A percentile compares a stretch with the other conserved stretches of the same genome.
These are phyloP conservation scores for Stenchaetothrips biformis DNA, from an alignment of 2,888 invertebrate genomes.

Conservation along the genomic window DNA sequence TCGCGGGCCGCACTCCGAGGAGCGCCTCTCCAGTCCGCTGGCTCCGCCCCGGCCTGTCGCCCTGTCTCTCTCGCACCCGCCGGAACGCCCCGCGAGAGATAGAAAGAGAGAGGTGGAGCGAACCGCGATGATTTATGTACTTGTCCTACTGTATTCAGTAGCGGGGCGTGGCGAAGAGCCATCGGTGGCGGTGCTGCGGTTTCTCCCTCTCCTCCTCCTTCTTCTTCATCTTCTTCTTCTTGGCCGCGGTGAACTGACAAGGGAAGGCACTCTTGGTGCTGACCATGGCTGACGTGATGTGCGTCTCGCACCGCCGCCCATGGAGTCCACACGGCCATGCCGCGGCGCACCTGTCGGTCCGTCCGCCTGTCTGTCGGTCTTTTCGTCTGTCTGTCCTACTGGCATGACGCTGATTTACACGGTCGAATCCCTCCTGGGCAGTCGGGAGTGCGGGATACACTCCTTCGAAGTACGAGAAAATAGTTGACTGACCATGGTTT, in stretches of 20 bases:
- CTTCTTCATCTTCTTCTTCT: background rate
- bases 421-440: too few species aligned
- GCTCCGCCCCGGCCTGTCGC: background rate
- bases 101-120: too few species aligned
- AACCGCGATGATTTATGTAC: background rate
- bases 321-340: background rate
- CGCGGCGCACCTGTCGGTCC: background rate
- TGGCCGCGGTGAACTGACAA: background rate
- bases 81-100: too few species aligned
- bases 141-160: background rate
- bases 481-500: too few species aligned
- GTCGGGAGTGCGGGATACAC: too few species aligned
- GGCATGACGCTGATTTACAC: too few species aligned
- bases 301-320: slow-evolving; percentile 17
- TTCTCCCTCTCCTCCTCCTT: background rate
- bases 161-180: background rate
- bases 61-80: background rate
- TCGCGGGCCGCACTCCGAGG: background rate
- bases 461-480: too few species aligned
- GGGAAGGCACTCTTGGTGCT: background rate
- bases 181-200: background rate
- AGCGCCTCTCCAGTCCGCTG: background rate
- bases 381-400: background rate
- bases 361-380: background rate
- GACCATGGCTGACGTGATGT: background rate